Percentiles rank a stretch among this genome's conserved stretches.
Conservation (phyloP, 92 coral and sea anemone genomes). For the Pocillopora meandrina region DNA sequence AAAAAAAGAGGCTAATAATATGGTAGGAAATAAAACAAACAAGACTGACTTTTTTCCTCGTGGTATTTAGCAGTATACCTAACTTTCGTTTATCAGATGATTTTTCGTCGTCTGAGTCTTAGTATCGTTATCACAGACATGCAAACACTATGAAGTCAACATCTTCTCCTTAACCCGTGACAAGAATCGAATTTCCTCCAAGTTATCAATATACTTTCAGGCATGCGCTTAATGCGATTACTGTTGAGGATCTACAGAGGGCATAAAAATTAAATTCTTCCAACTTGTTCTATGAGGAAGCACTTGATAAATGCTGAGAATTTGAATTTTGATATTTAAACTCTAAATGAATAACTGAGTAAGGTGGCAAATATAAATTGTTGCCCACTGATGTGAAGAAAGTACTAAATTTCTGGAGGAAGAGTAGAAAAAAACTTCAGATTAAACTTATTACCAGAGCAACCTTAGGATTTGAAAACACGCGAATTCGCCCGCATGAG, state of each 20-base stretch:
- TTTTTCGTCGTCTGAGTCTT: background rate
- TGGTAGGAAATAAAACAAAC: background rate
- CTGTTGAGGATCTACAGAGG: background rate
- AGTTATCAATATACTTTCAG: background rate
- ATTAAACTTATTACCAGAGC: too few relatives aligned
- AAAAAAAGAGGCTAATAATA: background rate
- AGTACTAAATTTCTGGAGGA: background rate
- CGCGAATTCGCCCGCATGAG: too few relatives aligned
- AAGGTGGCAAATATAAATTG: background rate
- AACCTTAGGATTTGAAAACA: too few relatives aligned
- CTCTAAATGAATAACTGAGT: background rate
- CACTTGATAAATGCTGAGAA: background rate
- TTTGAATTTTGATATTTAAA: background rate
- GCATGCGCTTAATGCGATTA: background rate
- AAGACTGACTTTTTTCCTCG: background rate
- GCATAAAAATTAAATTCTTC: background rate
- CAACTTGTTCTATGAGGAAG: background rate
- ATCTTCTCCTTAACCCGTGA: background rate
- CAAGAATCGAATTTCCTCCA: background rate
- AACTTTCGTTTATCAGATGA: background rate
- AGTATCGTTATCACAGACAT: background rate
- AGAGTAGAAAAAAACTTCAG: background rate
- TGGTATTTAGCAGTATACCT: background rate
- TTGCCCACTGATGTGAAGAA: background rate
- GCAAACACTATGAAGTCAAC: background rate